Conservation (phyloP, 2,113 vertebrate species). For the Callipepla californica region DNA sequence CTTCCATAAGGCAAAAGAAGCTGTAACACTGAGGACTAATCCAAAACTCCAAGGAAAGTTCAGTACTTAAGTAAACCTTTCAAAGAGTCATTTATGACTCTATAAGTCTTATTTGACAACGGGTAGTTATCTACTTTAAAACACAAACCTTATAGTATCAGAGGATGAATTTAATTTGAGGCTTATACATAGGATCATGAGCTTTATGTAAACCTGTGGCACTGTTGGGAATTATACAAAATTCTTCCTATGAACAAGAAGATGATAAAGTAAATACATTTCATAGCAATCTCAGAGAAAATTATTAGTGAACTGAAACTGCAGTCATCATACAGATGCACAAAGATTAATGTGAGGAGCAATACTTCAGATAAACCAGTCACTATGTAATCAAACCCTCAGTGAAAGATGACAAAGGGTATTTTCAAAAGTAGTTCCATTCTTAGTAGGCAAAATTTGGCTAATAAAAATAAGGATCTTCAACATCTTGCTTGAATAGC, state of each 20-base stretch:
- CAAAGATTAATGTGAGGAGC: neutral
- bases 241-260: neutral
- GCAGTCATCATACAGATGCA: neutral
- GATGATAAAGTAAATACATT: neutral
- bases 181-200: neutral
- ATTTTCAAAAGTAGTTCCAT: neutral
- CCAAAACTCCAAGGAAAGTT: neutral
- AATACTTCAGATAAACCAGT: neutral
- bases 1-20: neutral
- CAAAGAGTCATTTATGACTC: neutral
- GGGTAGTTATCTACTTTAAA: neutral
- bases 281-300: neutral
- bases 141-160: neutral
- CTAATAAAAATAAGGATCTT: neutral
- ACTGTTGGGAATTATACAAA: neutral
- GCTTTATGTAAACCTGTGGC: neutral
- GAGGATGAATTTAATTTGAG: neutral
- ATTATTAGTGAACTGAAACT: neutral
- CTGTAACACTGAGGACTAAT: fast-evolving
- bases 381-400: neutral
- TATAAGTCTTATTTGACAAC: neutral
- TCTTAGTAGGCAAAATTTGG: neutral
- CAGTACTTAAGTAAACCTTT: neutral
- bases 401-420: neutral
- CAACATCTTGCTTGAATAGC: neutral